A percentile compares a stretch with the other conserved stretches of the same genome.
Evolutionary conservation across 2,797 vertebrate species (phyloP).

Genomic region (Falco biarmicus): DNA sequence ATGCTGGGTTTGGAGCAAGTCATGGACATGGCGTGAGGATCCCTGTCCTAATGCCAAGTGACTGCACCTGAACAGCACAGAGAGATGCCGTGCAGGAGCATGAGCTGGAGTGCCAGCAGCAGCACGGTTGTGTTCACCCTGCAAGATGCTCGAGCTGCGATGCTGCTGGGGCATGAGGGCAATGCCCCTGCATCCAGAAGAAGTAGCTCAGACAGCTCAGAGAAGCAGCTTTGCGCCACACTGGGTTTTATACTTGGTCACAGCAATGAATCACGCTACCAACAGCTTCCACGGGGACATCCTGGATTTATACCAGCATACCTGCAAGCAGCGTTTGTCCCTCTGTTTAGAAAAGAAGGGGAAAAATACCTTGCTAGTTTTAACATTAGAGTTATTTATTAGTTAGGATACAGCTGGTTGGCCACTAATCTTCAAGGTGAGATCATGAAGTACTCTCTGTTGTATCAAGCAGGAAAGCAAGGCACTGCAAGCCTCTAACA

Average conservation of each 20-base stretch:
- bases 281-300: neutral
- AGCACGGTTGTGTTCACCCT: accelerated
- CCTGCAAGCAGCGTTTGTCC: neutral
- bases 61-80: neutral
- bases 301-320: neutral
- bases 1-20: neutral
- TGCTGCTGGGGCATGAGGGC: accelerated
- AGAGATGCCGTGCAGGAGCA: neutral
- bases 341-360: neutral
- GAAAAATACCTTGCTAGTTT: neutral
- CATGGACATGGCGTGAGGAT: accelerated
- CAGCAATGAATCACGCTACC: neutral
- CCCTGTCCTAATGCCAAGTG: neutral
- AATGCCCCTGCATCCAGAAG: accelerated
- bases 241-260: neutral
- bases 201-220: neutral
- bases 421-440: neutral
- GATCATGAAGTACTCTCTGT: neutral
- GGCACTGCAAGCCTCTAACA: neutral
- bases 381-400: neutral
- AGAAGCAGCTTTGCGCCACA: accelerated
- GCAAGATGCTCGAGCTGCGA: accelerated
- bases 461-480: neutral
- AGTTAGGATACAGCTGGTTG: accelerated
- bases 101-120: neutral